Evolutionary conservation across 2,888 invertebrate genomes (phyloP).

Genomic region (Phrixothrix hirtus): DNA sequence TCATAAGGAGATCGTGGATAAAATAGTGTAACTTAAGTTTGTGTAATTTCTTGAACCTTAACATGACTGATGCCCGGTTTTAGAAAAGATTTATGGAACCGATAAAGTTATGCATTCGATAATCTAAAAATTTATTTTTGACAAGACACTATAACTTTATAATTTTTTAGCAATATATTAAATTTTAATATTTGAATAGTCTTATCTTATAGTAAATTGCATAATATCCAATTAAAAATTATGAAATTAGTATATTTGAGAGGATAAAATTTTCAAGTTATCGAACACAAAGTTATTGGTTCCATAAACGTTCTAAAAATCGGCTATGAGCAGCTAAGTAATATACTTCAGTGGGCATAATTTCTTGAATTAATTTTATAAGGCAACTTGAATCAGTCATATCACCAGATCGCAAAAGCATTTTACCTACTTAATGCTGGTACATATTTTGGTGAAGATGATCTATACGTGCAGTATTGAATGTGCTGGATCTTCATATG

Average conservation of each 20-base stretch:
- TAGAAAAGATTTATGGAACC: too few relatives aligned
- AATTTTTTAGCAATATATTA: too few relatives aligned
- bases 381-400: constrained; percentile 96
- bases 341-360: constrained; percentile 92
- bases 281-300: constrained; percentile 98
- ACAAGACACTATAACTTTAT: too few relatives aligned
- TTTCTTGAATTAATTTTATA: constrained; percentile 76
- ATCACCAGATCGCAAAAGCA: constrained; percentile 97
- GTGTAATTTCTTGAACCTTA: constrained; percentile 87
- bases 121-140: too few relatives aligned
- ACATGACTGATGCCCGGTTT: constrained; percentile 94
- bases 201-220: too few relatives aligned
- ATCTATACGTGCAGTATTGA: constrained; percentile 94
- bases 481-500: constrained; percentile 88
- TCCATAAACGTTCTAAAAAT: too few relatives aligned
- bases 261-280: too few relatives aligned
- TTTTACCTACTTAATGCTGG: constrained; percentile 79
- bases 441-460: constrained; percentile 91
- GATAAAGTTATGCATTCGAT: too few relatives aligned
- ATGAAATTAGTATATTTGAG: constrained; percentile 89
- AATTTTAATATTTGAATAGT: too few relatives aligned
- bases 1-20: constrained; percentile 96
- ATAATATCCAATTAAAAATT: too few relatives aligned
- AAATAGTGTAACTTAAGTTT: constrained; percentile 91
- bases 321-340: constrained; percentile 98